Base-by-base conservation (phyloP, 2,888 invertebrate species). In the Orchesella flavescens region DNA sequence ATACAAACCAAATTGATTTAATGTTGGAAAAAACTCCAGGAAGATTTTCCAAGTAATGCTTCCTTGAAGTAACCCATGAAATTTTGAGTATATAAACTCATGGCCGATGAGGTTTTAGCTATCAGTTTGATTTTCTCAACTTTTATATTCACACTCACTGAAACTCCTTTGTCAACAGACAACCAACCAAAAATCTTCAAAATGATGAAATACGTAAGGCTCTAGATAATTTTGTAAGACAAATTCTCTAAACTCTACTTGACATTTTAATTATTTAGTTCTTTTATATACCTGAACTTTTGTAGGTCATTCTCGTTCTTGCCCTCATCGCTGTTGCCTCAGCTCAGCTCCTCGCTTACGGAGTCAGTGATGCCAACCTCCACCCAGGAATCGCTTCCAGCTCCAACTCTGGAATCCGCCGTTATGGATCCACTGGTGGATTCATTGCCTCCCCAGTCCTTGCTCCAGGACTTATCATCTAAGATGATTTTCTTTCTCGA, bases 171-270 rank as follows among this genome's bases (percentile, higher is more conserved):
- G 17, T 46, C 9, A 21, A 77, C 59, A 44, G 17, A 49, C 1
- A 61, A 61, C 21, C 44, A 44, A 43, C 2, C 34, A 19, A 74
- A n/a, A 71, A 0, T 57, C 23, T 61, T 83, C 85, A 84, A 71
- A 78, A 85, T 85, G 85, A 78, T 83, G 75, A 85, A 85, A 85
- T 85, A 85, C 85, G 85, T 85, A 82, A 85, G 85, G 78, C 44
- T 61, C 59, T 23, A 43, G n/a, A 19, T 44, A 19, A 17, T n/a
- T 46, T 63, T 21, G n/a, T n/a, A n/a, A n/a, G n/a, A n/a, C 9
- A 17, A 23, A 1, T 15, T 7, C 49, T 2, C 49, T 7, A 12
- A 12, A 23, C n/a, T 44, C 12, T 24, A 71, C 24, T 71, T 17
- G 17, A 49, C 49, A 12, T 46, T 19, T 7, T 43, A 44, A n/a